Percentiles rank a stretch among this genome's conserved stretches.
Evolutionary conservation across 2,888 invertebrate genomes (phyloP).

Genomic region (Eueremaeus valkanovi): DNA sequence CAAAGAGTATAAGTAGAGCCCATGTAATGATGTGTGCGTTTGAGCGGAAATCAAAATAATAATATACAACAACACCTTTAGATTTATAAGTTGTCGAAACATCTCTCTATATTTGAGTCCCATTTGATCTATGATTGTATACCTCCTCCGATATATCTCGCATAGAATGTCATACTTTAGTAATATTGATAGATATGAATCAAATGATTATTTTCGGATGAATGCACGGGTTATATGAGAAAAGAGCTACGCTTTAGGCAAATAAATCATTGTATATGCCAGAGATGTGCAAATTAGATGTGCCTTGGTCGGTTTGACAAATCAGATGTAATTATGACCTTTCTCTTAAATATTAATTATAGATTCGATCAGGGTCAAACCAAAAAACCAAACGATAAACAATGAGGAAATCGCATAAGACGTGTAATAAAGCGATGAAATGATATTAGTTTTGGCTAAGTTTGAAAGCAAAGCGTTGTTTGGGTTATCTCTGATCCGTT

Average conservation of each 20-base stretch:
- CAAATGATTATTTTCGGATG: background rate
- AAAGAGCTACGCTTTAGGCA: conserved; percentile 6
- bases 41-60: background rate
- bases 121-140: background rate
- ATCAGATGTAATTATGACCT: too few species aligned
- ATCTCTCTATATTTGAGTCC: background rate
- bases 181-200: conserved; percentile 23
- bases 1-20: background rate
- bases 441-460: too few species aligned
- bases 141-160: background rate
- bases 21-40: background rate
- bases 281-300: too few species aligned
- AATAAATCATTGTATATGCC: conserved; percentile 19
- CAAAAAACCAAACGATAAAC: too few species aligned
- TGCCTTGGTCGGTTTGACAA: too few species aligned
- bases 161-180: background rate
- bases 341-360: background rate
- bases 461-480: too few species aligned
- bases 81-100: background rate
- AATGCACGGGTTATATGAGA: background rate
- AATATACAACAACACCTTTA: conserved; percentile 8
- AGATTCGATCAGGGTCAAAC: too few species aligned
- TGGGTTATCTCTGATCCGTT: too few species aligned
- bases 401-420: too few species aligned
- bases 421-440: too few species aligned